Percentiles rank a stretch among this genome's conserved stretches.
These are phyloP conservation scores for Mythimna ferrago DNA, from an alignment of 2,888 invertebrate genomes.

Conservation along the genomic window DNA sequence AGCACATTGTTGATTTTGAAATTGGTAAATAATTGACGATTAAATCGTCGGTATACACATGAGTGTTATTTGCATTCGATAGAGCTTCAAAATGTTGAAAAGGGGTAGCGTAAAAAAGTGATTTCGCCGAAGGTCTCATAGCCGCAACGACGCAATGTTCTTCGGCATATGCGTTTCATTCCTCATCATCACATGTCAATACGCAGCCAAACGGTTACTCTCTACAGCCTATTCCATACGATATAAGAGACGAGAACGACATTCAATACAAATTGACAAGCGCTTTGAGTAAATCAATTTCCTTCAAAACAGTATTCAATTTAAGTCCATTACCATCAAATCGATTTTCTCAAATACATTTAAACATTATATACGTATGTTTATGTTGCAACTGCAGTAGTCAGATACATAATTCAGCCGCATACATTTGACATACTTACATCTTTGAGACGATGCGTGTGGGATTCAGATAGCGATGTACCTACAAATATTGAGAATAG, in stretches of 20 bases:
- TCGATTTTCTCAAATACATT: constrained; percentile 42
- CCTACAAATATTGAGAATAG: background rate
- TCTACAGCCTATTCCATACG: background rate
- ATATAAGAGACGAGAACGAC: background rate
- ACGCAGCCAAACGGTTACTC: background rate
- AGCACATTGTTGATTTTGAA: no score
- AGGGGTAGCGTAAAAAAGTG: no score
- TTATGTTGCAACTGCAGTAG: constrained; percentile 46
- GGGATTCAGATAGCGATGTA: constrained; percentile 42
- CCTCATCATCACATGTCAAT: background rate
- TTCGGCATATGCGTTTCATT: no score
- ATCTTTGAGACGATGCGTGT: constrained; percentile 39
- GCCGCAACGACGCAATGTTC: no score
- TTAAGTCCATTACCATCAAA: constrained; percentile 24
- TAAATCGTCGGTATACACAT: no score
- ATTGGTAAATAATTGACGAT: no score
- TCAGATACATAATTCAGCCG: constrained; percentile 58
- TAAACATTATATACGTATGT: constrained; percentile 38
- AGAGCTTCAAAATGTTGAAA: no score
- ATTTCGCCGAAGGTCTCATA: no score
- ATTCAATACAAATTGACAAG: constrained; percentile 30
- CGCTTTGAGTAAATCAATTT: constrained; percentile 38
- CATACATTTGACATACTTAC: constrained; percentile 62
- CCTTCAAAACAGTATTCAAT: constrained; percentile 38
- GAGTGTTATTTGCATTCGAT: no score